These are phyloP conservation scores for Saxidomus purpurata DNA, from an alignment of 1,140 invertebrate genomes.

Conservation along the genomic window DNA sequence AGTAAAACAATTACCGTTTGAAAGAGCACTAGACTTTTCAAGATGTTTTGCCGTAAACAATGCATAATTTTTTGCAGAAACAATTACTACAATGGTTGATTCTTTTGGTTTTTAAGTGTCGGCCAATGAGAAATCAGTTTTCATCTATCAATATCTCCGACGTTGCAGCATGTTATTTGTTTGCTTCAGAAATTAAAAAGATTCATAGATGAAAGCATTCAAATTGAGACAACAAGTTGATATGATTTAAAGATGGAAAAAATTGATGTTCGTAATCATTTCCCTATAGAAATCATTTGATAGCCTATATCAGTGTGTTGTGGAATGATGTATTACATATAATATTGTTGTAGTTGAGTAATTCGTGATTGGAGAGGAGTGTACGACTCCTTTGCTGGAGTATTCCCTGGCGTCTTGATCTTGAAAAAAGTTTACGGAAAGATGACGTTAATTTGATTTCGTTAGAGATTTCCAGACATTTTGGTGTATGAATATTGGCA, in stretches of 20 bases:
- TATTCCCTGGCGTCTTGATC: neutral
- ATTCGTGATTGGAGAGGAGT: neutral
- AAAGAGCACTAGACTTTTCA: neutral
- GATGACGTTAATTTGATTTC: constrained; percentile 1
- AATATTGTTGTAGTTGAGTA: neutral
- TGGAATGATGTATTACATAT: neutral
- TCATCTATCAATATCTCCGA: too few species aligned
- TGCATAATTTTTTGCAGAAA: neutral
- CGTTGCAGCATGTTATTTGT: neutral
- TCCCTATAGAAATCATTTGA: neutral
- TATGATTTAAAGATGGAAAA: neutral
- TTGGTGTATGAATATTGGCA: neutral
- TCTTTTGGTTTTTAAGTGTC: neutral
- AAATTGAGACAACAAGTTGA: neutral
- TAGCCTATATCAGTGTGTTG: neutral
- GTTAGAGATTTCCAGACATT: neutral
- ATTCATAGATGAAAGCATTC: neutral
- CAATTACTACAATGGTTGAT: neutral
- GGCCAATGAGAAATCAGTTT: too few species aligned
- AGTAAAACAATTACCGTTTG: neutral
- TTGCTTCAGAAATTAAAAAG: neutral
- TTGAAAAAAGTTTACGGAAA: neutral
- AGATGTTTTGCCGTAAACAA: neutral
- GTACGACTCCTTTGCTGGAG: neutral
- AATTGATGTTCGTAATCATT: too few species aligned